phyloP scores from a whole-genome alignment of 2,113 vertebrate species.

The Engystomops pustulosus region DNA sequence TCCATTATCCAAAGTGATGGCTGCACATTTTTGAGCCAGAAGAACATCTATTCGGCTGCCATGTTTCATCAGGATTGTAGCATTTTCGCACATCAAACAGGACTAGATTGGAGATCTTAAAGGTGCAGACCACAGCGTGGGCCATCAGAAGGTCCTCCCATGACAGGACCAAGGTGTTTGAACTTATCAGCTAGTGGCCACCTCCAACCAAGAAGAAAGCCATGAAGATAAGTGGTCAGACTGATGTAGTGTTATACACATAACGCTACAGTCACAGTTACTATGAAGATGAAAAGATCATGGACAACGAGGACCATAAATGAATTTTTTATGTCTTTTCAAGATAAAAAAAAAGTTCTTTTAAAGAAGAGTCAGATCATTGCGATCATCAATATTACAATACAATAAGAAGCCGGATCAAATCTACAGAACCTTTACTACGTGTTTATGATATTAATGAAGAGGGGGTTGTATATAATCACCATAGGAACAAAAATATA shows the following conservation, averaged over 20 bases:
- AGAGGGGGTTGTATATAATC: too few relatives aligned
- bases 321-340: neutral
- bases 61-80: neutral
- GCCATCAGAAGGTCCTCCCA: neutral
- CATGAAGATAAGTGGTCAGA: neutral
- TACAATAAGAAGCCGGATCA: too few relatives aligned
- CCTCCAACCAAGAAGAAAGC: neutral
- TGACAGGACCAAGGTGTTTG: neutral
- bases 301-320: neutral
- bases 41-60: neutral
- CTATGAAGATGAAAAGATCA: neutral
- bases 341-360: neutral
- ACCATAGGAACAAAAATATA: too few relatives aligned
- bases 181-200: neutral
- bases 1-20: constrained; percentile 12
- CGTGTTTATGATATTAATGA: too few relatives aligned
- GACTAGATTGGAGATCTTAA: constrained; percentile 4
- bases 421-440: too few relatives aligned
- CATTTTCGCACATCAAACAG: constrained; percentile 5
- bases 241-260: neutral
- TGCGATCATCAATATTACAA: too few relatives aligned
- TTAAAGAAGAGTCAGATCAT: too few relatives aligned
- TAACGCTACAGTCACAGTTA: neutral
- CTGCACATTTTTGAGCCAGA: neutral
- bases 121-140: neutral